Conservation (phyloP, 2,888 invertebrate species). For the Campoplex capitator region DNA sequence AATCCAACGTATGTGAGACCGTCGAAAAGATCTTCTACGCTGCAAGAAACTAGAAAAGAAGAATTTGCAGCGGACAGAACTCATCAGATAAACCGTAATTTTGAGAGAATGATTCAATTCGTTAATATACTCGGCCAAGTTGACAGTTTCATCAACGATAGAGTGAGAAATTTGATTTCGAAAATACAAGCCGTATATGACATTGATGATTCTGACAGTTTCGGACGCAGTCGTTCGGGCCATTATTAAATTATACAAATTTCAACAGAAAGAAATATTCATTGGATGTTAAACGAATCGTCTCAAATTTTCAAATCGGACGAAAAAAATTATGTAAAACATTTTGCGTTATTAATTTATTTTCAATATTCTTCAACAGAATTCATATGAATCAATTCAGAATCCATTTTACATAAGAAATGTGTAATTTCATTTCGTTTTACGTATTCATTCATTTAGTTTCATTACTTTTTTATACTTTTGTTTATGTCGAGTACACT, state of each 20-base stretch:
- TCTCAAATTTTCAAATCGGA: not conserved
- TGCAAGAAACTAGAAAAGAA: slow-evolving; percentile 68
- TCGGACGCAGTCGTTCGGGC: slow-evolving; percentile 56
- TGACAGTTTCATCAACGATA: slow-evolving; percentile 85
- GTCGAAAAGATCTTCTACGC: not conserved
- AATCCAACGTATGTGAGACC: not conserved
- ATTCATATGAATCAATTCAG: no score
- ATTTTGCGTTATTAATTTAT: not conserved
- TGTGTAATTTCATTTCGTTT: not conserved
- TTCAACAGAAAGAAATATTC: not conserved
- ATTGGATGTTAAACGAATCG: not conserved
- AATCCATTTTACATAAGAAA: not conserved
- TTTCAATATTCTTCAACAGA: no score
- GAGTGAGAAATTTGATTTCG: slow-evolving; percentile 83
- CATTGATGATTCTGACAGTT: slow-evolving; percentile 79
- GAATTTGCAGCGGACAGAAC: slow-evolving; percentile 81
- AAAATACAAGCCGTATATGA: slow-evolving; percentile 85
- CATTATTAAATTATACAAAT: slow-evolving; percentile 30
- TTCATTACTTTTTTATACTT: not conserved
- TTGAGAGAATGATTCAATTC: slow-evolving; percentile 85
- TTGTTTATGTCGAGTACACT: not conserved
- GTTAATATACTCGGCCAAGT: slow-evolving; percentile 86
- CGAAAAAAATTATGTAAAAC: no score
- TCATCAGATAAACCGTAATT: slow-evolving; percentile 84
- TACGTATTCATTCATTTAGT: not conserved